Conservation (phyloP, 2,888 invertebrate genomes). For the Leptinotarsa peninsularis region DNA sequence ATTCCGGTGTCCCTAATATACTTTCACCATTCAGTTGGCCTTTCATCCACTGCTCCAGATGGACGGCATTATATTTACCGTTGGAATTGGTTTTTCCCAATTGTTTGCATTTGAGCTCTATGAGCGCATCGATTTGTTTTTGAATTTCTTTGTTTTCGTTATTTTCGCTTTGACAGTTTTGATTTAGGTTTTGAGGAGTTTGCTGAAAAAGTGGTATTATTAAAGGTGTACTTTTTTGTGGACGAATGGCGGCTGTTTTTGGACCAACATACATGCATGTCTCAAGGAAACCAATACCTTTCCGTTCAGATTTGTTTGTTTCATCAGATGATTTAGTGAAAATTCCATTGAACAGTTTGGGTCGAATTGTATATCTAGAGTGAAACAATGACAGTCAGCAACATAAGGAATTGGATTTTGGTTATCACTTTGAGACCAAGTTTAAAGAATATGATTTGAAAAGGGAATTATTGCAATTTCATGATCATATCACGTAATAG, state of each 20-base stretch:
- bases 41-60: constrained; percentile 85
- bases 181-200: constrained; percentile 61
- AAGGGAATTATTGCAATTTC: too few relatives aligned
- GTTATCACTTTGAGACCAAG: too few relatives aligned
- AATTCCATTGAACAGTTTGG: too few relatives aligned
- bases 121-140: constrained; percentile 72
- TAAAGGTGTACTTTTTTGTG: constrained; percentile 42
- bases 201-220: constrained; percentile 50
- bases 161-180: constrained; percentile 51
- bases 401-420: too few relatives aligned
- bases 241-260: constrained; percentile 1
- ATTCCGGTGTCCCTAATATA: constrained; percentile 56
- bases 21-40: constrained; percentile 73
- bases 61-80: constrained; percentile 79
- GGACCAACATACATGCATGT: constrained; percentile 3
- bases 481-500: too few relatives aligned
- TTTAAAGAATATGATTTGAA: too few relatives aligned
- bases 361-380: too few relatives aligned
- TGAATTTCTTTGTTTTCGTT: constrained; percentile 55
- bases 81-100: constrained; percentile 73
- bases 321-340: not conserved
- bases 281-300: not conserved
- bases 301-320: not conserved
- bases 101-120: constrained; percentile 75
- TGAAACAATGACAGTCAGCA: too few relatives aligned